These are phyloP conservation scores for Ctena decussata DNA, from an alignment of 2,888 invertebrate species.

Conservation along the genomic window DNA sequence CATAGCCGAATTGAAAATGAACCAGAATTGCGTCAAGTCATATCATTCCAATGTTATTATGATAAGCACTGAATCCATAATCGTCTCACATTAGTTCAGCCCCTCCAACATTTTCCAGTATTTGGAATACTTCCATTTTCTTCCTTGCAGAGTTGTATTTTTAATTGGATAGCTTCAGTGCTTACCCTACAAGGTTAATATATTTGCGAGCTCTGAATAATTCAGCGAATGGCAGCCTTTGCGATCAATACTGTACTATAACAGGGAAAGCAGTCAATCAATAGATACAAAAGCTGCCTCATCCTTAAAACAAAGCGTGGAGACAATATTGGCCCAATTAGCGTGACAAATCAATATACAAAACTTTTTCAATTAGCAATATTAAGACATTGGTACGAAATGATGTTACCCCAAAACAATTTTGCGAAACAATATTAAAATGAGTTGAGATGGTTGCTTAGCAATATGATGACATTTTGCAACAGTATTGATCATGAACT, in stretches of 20 bases:
- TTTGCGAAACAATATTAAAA: too few relatives aligned
- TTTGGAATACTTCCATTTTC: neutral
- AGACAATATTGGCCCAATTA: neutral
- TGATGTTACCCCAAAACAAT: too few relatives aligned
- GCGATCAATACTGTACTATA: neutral
- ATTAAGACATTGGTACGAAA: too few relatives aligned
- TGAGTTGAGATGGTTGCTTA: neutral
- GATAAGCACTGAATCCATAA: neutral
- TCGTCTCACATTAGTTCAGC: neutral
- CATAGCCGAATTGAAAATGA: neutral
- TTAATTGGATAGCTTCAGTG: slow-evolving; percentile 30
- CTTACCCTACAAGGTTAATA: slow-evolving; percentile 48
- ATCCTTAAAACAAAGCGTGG: neutral
- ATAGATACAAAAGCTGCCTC: neutral
- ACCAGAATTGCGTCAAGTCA: neutral
- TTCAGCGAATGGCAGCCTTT: neutral
- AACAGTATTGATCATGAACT: neutral
- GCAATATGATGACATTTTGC: slow-evolving; percentile 2
- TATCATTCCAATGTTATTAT: neutral
- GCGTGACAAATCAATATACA: neutral
- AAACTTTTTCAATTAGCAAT: too few relatives aligned
- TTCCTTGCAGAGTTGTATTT: neutral
- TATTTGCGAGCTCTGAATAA: slow-evolving; percentile 21
- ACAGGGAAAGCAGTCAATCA: neutral
- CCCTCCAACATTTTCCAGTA: neutral